Conservation (phyloP, 2,888 invertebrate species). For the Hyposoter didymator region DNA sequence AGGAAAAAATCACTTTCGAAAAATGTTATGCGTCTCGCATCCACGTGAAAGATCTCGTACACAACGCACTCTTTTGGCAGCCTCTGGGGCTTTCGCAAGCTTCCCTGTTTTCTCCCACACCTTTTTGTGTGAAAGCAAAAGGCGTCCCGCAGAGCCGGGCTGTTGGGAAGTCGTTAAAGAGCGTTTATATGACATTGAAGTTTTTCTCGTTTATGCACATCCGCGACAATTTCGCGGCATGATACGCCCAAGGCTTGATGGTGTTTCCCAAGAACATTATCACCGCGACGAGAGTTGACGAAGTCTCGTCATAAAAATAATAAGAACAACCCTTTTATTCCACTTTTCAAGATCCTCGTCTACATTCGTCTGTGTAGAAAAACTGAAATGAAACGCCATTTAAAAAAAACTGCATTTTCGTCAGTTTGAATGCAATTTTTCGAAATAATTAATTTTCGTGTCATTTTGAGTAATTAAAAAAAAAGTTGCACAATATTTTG, state of each 20-base stretch:
- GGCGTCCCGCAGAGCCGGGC: conserved; percentile 11
- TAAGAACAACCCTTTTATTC: conserved; percentile 21
- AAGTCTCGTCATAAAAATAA: conserved; percentile 25
- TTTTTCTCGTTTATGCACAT: conserved; percentile 62
- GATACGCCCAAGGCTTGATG: conserved; percentile 33
- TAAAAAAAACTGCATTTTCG: not conserved
- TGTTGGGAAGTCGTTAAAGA: conserved; percentile 60
- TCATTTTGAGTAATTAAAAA: not conserved
- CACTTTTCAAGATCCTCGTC: not conserved
- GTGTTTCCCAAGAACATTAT: conserved; percentile 17
- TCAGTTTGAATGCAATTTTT: not conserved
- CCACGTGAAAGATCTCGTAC: conserved; percentile 30
- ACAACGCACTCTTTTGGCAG: not conserved
- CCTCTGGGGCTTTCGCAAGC: conserved; percentile 58
- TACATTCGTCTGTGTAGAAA: not conserved
- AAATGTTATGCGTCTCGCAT: not conserved
- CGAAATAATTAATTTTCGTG: not conserved
- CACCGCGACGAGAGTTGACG: conserved; percentile 32
- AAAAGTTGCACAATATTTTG: not conserved
- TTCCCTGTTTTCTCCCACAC: conserved; percentile 33
- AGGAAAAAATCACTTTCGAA: not conserved
- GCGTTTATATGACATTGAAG: conserved; percentile 57
- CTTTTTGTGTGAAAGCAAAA: conserved; percentile 46
- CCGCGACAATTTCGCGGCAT: conserved; percentile 40
- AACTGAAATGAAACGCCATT: not conserved